phyloP scores from a whole-genome alignment of 2,888 invertebrate species.

The Apoderus coryli region DNA sequence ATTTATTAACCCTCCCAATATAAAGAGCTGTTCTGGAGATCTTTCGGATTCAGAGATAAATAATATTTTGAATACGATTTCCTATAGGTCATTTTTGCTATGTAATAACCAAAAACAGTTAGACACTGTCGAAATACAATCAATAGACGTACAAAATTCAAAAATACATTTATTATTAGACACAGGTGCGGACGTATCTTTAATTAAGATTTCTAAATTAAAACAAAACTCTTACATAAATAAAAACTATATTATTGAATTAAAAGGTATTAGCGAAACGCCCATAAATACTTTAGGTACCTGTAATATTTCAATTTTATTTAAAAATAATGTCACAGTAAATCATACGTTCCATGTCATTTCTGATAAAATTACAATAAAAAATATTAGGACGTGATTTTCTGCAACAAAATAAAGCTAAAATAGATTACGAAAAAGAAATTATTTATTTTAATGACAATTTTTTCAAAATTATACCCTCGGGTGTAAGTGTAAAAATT shows the following conservation, averaged over 20 bases:
- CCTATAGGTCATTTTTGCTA: slow-evolving; percentile 4
- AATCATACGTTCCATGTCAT: no score
- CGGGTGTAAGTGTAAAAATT: no score
- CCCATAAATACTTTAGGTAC: slow-evolving; percentile 1
- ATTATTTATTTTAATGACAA: no score
- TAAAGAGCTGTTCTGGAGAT: no score
- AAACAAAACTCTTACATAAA: slow-evolving; percentile 1
- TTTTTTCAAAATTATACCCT: no score
- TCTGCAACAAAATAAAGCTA: no score
- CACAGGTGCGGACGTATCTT: slow-evolving; percentile 5
- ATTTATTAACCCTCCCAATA: no score
- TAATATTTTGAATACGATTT: no score
- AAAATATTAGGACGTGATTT: no score
- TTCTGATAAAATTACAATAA: no score
- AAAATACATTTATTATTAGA: slow-evolving; percentile 5
- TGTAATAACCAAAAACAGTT: slow-evolving; percentile 1
- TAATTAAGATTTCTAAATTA: not conserved
- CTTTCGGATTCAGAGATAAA: no score
- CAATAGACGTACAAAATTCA: slow-evolving; percentile 1
- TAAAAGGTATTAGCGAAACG: slow-evolving; percentile 1
- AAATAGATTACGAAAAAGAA: no score
- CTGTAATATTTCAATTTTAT: slow-evolving; percentile 1
- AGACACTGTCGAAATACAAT: slow-evolving; percentile 2
- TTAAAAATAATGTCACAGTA: slow-evolving; percentile 1
- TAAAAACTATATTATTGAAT: slow-evolving; percentile 1